phyloP scores from a whole-genome alignment of 2,113 vertebrate species.

The Megalops atlanticus region DNA sequence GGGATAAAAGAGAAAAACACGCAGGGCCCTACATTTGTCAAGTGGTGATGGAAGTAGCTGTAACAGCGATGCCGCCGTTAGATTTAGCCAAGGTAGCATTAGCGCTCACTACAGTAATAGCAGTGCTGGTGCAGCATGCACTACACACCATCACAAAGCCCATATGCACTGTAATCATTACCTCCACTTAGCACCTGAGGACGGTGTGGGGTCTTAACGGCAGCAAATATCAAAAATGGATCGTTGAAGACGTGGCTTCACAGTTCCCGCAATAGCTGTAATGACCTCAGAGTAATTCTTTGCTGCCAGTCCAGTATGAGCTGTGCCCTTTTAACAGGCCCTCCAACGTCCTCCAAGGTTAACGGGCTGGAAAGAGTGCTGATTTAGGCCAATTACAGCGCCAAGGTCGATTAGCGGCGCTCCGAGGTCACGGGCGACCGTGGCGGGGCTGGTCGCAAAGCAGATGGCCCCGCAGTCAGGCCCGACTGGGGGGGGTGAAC shows the following conservation, averaged over 20 bases:
- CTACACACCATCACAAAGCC: neutral
- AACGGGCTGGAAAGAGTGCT: neutral
- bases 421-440: neutral
- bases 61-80: too few species aligned
- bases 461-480: neutral
- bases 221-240: neutral
- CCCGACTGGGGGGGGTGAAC: neutral
- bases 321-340: neutral
- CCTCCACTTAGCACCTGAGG: neutral
- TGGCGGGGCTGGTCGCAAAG: neutral
- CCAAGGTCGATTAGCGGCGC: neutral
- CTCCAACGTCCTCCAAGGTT: neutral
- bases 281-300: neutral
- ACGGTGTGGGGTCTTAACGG: neutral
- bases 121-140: neutral
- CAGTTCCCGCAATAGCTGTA: neutral
- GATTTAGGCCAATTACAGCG: neutral
- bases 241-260: neutral
- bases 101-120: neutral
- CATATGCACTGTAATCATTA: neutral
- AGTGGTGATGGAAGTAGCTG: too few species aligned
- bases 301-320: neutral
- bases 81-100: too few species aligned
- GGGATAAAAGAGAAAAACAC: neutral
- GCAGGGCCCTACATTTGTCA: neutral